Base-by-base conservation (phyloP, 2,797 vertebrate genomes). In the Poeciliopsis paucimaculata region DNA sequence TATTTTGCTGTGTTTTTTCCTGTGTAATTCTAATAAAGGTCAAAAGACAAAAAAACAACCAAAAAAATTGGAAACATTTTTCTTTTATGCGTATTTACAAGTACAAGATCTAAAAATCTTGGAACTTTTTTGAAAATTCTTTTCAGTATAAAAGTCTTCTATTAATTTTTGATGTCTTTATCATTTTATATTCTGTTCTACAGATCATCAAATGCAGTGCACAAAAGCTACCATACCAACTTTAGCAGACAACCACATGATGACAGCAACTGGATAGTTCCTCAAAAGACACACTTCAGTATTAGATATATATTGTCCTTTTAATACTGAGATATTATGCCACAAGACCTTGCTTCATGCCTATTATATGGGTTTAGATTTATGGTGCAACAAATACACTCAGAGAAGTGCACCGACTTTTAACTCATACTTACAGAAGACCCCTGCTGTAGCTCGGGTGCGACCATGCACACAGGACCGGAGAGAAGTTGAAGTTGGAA, bases 401-500 rank as follows among this genome's bases (percentile, higher is more conserved):
- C 66, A 57, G 13, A 18, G 26, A 76, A 46, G 36, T 57, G 36
- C 39, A 77, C 45, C 23, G 39, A 46, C 20, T 0, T n/a, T 74
- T 70, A 36, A 70, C 46, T 51, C 53, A 73, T 28, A 46, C 57
- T 62, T 26, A 41, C 3, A 39, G 62, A 34, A 71, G 36, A 73
- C 62, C 57, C 76, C 73, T n/a, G 5, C 73, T 79, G 53, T 74
- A 76, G 51, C 43, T 77, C 79, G 13, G 64, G 85, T 85, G 45
- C 86, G 71, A 76, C 82, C 75, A 41, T 80, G 72, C 13, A 51
- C 72, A 57, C 64, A 57, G 74, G 84, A 74, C 75, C 73, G 80
- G 83, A 82, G 85, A 81, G 87, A 86, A 88, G 90, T 28, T 71
- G 68, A 89, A 92, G 90, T 95, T 94, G 95, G 93, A 94, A 94